Evolutionary conservation across 2,797 vertebrate species (phyloP).

Genomic region (Pangasius larnaudii): DNA sequence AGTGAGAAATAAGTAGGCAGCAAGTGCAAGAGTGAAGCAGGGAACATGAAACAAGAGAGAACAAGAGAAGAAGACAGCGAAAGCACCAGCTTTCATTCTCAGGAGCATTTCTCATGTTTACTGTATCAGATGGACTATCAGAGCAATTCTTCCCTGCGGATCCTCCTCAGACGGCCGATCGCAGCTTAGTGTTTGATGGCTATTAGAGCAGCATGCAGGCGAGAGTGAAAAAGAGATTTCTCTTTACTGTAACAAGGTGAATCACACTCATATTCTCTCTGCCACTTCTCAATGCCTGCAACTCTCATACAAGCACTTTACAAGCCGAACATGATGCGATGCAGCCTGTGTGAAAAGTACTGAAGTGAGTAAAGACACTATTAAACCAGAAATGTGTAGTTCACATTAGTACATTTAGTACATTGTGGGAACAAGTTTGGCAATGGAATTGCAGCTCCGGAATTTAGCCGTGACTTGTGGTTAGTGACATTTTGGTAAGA

Average conservation of each 20-base stretch:
- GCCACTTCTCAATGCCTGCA: background rate
- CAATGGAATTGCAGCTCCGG: too few species aligned
- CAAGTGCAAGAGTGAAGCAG: constrained; percentile 11
- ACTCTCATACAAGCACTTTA: background rate
- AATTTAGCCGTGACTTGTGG: background rate
- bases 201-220: constrained; percentile 25
- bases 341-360: background rate
- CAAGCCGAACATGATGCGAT: background rate
- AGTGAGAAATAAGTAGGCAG: constrained; percentile 26
- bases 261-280: background rate
- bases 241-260: constrained; percentile 25
- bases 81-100: constrained; percentile 34
- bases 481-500: background rate
- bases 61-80: constrained; percentile 51
- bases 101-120: constrained; percentile 40
- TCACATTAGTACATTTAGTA: too few species aligned
- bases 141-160: constrained; percentile 41
- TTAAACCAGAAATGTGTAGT: background rate
- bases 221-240: constrained; percentile 28
- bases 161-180: constrained; percentile 20
- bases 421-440: background rate
- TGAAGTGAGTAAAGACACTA: background rate
- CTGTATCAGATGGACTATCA: constrained; percentile 40
- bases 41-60: constrained; percentile 6
- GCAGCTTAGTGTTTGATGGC: constrained; percentile 37